Conservation (phyloP, 2,888 invertebrate genomes). For the Nymphalis polychloros region DNA sequence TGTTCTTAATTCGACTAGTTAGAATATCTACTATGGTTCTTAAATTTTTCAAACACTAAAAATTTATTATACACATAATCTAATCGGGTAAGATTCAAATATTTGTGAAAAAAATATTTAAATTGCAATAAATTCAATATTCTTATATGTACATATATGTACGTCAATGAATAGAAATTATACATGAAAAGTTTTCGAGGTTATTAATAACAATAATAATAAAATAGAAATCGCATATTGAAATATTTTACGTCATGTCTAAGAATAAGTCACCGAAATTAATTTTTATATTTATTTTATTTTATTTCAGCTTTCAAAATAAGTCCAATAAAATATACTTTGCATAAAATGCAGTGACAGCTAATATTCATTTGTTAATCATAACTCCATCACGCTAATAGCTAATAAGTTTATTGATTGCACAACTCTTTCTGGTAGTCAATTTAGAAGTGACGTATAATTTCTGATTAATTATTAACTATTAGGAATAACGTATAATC, state of each 20-base stretch:
- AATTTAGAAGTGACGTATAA: constrained; percentile 2
- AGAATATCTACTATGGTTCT: constrained; percentile 31
- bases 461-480: constrained; percentile 2
- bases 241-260: not conserved
- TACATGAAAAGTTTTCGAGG: constrained; percentile 6
- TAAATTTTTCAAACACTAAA: constrained; percentile 24
- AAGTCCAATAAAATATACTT: not conserved
- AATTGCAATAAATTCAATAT: constrained; percentile 3
- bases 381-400: constrained; percentile 18
- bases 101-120: constrained; percentile 2
- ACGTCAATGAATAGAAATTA: not conserved
- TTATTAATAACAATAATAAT: constrained; percentile 3
- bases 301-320: constrained; percentile 9
- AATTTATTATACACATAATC: constrained; percentile 3
- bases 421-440: constrained; percentile 16
- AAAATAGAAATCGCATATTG: constrained; percentile 10
- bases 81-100: constrained; percentile 3
- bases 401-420: not conserved
- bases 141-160: not conserved
- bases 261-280: not conserved
- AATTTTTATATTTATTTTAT: not conserved
- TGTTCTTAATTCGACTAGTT: constrained; percentile 52
- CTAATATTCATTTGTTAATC: constrained; percentile 14
- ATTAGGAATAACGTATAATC: not conserved
- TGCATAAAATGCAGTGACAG: constrained; percentile 17